phyloP scores from a whole-genome alignment of 1,140 invertebrate species.

The Eufriesea mexicana region DNA sequence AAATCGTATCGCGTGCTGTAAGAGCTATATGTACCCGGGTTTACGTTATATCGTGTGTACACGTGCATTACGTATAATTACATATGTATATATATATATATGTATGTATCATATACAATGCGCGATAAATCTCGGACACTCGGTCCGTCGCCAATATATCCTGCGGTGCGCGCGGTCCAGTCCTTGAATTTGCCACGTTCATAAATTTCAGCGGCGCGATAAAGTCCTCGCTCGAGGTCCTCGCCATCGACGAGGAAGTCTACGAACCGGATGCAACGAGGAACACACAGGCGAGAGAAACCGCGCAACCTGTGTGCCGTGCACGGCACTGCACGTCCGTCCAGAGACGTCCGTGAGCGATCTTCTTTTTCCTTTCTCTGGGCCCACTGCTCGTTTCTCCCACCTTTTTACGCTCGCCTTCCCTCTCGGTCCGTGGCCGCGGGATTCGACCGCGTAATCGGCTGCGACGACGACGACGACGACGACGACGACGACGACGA shows the following conservation, averaged over 20 bases:
- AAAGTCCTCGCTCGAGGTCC: slow-evolving; percentile 58
- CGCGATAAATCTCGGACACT: slow-evolving; percentile 32
- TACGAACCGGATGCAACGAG: slow-evolving; percentile 60
- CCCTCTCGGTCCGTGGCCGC: not conserved
- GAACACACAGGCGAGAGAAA: slow-evolving; percentile 10
- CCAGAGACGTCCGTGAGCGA: slow-evolving; percentile 28
- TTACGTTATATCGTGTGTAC: too few species aligned
- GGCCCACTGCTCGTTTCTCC: not conserved
- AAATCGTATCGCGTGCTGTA: not conserved
- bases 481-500: slow-evolving; percentile 7
- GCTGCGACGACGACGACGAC: not conserved
- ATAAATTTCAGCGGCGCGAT: slow-evolving; percentile 62
- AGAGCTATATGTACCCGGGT: not conserved
- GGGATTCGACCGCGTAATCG: slow-evolving; percentile 45
- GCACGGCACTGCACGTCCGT: not conserved
- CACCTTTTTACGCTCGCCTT: slow-evolving; percentile 1
- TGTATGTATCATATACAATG: not conserved
- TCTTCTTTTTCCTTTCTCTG: slow-evolving; percentile 15
- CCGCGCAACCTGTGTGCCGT: not conserved
- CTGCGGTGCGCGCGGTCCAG: slow-evolving; percentile 21
- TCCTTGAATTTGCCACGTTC: slow-evolving; percentile 53
- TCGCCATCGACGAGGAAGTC: slow-evolving; percentile 54
- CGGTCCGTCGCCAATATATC: slow-evolving; percentile 28
- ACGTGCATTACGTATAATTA: too few species aligned
- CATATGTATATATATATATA: not conserved